A percentile compares a stretch with the other conserved stretches of the same genome.
Evolutionary conservation across 2,888 invertebrate genomes (phyloP).

Genomic region (Agonopterix heracliana): DNA sequence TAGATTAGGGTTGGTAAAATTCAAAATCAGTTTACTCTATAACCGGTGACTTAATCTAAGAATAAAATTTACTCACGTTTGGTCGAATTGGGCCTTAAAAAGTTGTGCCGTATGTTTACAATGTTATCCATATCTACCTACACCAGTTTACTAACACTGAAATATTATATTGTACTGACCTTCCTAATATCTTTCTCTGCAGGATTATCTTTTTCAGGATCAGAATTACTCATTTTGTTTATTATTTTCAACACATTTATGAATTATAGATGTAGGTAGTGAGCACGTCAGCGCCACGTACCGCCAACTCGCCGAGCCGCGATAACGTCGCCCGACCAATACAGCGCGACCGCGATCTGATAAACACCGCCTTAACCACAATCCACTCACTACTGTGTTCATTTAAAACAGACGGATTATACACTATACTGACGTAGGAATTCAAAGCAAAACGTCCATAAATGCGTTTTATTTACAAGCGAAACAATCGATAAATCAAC

Average conservation of each 20-base stretch:
- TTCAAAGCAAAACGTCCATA: constrained; percentile 24
- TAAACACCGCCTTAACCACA: constrained; percentile 25
- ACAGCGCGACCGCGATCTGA: constrained; percentile 35
- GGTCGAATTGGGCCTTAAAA: no score
- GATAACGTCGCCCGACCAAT: constrained; percentile 43
- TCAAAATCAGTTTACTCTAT: no score
- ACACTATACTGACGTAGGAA: constrained; percentile 27
- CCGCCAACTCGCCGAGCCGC: constrained; percentile 42
- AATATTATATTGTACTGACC: constrained; percentile 30
- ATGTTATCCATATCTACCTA: no score
- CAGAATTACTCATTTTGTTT: constrained; percentile 35
- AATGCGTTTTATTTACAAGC: constrained; percentile 31
- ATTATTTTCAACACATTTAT: constrained; percentile 8
- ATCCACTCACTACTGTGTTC: constrained; percentile 17
- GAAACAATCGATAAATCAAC: constrained; percentile 42
- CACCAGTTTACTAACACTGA: no score
- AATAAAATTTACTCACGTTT: no score
- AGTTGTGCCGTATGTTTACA: no score
- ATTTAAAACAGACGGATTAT: constrained; percentile 41
- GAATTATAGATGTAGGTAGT: not conserved
- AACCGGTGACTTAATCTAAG: no score
- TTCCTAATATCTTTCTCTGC: constrained; percentile 25
- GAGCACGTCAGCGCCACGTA: constrained; percentile 63
- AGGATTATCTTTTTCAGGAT: constrained; percentile 24
- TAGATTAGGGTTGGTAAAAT: no score